A percentile compares a stretch with the other conserved stretches of the same genome.
Conservation (phyloP, 2,888 invertebrate species). For the Drosophila prostipennis region DNA sequence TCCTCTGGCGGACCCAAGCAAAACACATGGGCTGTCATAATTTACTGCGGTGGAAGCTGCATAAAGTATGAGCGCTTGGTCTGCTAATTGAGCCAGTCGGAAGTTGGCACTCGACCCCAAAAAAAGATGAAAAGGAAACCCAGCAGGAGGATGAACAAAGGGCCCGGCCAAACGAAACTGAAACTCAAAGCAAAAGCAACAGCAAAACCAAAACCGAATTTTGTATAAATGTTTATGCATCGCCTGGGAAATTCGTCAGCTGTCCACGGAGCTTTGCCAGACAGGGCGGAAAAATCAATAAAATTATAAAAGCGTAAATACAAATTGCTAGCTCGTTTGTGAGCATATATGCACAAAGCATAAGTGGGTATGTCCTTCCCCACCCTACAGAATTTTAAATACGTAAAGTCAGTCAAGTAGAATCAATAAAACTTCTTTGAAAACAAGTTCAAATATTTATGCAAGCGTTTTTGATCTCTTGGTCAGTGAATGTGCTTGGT, state of each 20-base stretch:
- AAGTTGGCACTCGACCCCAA: conserved; percentile 30
- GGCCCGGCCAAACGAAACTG: conserved; percentile 11
- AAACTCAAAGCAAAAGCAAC: conserved; percentile 44
- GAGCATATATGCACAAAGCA: conserved; percentile 2
- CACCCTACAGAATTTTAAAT: background rate
- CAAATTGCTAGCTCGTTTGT: conserved; percentile 53
- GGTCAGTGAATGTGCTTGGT: background rate
- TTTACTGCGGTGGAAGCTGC: conserved; percentile 45
- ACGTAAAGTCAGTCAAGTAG: background rate
- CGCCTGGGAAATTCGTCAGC: conserved; percentile 68
- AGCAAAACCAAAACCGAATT: conserved; percentile 25
- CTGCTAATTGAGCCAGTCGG: conserved; percentile 59
- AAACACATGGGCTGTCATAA: conserved; percentile 44
- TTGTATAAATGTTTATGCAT: conserved; percentile 51
- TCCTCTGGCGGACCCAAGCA: background rate
- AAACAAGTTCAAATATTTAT: background rate
- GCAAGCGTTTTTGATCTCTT: background rate
- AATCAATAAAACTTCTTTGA: background rate
- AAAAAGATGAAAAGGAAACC: conserved; percentile 57
- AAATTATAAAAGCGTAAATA: conserved; percentile 75
- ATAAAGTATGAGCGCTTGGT: conserved; percentile 43
- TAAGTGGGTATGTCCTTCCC: conserved; percentile 3
- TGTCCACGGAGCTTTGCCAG: conserved; percentile 56
- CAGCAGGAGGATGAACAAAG: conserved; percentile 38
- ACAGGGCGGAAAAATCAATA: conserved; percentile 71